phyloP scores from a whole-genome alignment of 2,888 invertebrate genomes.

The Hydroisotoma schaefferi region DNA sequence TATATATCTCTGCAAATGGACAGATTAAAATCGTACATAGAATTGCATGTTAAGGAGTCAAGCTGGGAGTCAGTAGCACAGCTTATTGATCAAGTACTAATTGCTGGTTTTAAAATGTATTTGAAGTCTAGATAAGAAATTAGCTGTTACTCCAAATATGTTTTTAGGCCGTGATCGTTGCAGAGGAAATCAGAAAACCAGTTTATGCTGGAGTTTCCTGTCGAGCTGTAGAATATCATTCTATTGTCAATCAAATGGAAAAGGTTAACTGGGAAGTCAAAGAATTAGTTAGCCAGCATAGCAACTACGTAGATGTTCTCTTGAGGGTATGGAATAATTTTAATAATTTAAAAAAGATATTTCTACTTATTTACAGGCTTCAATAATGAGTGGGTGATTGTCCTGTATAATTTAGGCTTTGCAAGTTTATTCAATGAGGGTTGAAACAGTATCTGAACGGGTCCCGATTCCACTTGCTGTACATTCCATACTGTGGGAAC shows the following conservation, averaged over 20 bases:
- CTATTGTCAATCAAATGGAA: conserved; percentile 72
- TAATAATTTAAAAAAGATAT: not conserved
- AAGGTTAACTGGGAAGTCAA: conserved; percentile 93
- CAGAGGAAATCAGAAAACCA: conserved; percentile 72
- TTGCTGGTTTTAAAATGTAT: not conserved
- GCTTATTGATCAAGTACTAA: conserved; percentile 59
- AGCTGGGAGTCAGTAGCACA: conserved; percentile 62
- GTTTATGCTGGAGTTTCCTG: conserved; percentile 83
- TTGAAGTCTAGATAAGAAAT: not conserved
- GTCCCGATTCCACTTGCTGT: conserved; percentile 70
- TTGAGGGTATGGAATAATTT: conserved; percentile 59
- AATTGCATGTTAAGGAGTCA: conserved; percentile 68
- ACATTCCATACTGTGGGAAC: conserved; percentile 75
- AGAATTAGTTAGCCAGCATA: conserved; percentile 84
- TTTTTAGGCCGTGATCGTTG: conserved; percentile 66
- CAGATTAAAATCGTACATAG: conserved; percentile 76
- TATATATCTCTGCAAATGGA: conserved; percentile 86
- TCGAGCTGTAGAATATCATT: conserved; percentile 67
- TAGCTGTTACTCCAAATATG: conserved; percentile 7
- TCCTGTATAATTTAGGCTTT: conserved; percentile 57
- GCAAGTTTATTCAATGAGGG: conserved; percentile 71
- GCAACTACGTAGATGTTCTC: conserved; percentile 76
- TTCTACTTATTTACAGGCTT: not conserved
- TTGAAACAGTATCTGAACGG: conserved; percentile 68
- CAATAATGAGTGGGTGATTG: not conserved